A percentile compares a stretch with the other conserved stretches of the same genome.
These are phyloP conservation scores for Trypoxylon attenuatum DNA, from an alignment of 2,888 invertebrate genomes.

Conservation along the genomic window DNA sequence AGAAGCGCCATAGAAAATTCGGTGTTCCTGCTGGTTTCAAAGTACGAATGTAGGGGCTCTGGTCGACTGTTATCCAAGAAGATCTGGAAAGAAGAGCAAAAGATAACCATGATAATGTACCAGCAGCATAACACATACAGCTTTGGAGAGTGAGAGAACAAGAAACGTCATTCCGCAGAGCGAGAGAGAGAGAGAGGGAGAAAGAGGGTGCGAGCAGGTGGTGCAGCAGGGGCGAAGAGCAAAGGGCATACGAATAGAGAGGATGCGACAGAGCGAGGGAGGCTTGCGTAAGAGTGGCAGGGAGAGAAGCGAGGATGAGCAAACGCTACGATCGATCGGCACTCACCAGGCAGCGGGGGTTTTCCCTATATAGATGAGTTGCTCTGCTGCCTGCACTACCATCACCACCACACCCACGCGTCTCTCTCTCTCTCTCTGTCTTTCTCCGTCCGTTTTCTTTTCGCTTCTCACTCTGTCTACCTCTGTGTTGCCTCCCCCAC, in stretches of 20 bases:
- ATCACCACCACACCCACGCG: constrained; percentile 35
- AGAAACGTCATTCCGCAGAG: not conserved
- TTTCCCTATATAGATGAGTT: constrained; percentile 40
- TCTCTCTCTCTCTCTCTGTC: not conserved
- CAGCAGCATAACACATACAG: constrained; percentile 30
- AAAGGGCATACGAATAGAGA: not conserved
- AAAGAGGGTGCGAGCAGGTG: constrained; percentile 23
- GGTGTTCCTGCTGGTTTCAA: too few species aligned
- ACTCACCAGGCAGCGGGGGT: constrained; percentile 56
- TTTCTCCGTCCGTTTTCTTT: not conserved
- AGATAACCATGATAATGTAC: too few species aligned
- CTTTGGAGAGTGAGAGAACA: not conserved
- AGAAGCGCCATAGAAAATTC: too few species aligned
- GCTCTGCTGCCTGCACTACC: constrained; percentile 40
- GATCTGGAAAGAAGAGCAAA: too few species aligned
- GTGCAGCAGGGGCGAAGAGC: not conserved
- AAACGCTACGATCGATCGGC: constrained; percentile 65
- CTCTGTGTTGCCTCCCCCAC: not conserved
- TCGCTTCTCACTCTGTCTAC: not conserved
- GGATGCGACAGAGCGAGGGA: constrained; percentile 9
- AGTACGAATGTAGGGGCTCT: constrained; percentile 11
- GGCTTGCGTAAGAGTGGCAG: constrained; percentile 10
- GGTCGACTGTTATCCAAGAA: too few species aligned
- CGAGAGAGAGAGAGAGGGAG: constrained; percentile 15
- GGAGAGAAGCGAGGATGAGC: constrained; percentile 44